A percentile compares a stretch with the other conserved stretches of the same genome.
Conservation (phyloP, 2,888 invertebrate species). For the Nymphalis polychloros region DNA sequence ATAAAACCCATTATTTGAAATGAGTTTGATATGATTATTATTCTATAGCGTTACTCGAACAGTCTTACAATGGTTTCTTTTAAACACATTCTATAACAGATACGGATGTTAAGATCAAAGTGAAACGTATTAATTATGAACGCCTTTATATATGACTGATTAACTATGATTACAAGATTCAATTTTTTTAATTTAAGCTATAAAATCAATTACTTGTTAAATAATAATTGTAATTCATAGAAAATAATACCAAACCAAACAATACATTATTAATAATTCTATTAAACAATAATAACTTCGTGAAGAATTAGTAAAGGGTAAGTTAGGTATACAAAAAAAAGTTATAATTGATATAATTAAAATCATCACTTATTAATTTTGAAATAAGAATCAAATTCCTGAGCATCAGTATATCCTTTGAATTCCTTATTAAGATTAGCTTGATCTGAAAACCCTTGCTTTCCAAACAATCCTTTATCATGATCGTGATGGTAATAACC, state of each 20-base stretch:
- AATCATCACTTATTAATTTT: conserved; percentile 41
- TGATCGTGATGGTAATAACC: conserved; percentile 66
- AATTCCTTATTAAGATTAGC: conserved; percentile 76
- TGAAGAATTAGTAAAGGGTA: no score
- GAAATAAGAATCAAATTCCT: conserved; percentile 67
- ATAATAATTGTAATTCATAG: no score
- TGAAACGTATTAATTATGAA: conserved; percentile 26
- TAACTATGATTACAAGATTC: conserved; percentile 21
- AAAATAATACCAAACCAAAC: no score
- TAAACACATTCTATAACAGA: conserved; percentile 19
- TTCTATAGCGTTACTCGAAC: conserved; percentile 5
- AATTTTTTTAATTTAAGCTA: neutral
- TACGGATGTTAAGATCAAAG: conserved; percentile 34
- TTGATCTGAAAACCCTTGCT: conserved; percentile 74
- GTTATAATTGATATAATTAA: neutral
- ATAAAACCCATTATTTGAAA: neutral
- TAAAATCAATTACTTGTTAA: no score
- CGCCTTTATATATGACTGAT: conserved; percentile 32
- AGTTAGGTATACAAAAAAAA: neutral
- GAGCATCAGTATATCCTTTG: conserved; percentile 70
- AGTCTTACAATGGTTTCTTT: conserved; percentile 6
- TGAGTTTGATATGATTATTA: neutral
- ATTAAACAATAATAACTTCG: no score
- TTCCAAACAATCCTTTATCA: conserved; percentile 70
- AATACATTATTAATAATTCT: no score